A percentile compares a stretch with the other conserved stretches of the same genome.
Evolutionary conservation across 2,888 invertebrate genomes (phyloP).

Genomic region (Diaphora mendica): DNA sequence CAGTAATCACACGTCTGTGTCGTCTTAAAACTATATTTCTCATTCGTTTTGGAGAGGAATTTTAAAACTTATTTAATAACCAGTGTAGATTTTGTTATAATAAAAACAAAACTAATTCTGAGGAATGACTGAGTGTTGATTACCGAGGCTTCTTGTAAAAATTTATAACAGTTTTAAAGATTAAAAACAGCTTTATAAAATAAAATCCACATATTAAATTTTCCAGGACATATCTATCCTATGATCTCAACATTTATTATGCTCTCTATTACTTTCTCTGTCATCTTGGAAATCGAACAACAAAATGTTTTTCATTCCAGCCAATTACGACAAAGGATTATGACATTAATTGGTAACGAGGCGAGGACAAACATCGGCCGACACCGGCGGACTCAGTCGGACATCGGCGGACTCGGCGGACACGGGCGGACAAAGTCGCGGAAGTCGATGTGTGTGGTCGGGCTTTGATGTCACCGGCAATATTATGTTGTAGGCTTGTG

Average conservation of each 20-base stretch:
- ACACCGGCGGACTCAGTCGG: slow-evolving; percentile 49
- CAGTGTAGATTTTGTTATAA: not conserved
- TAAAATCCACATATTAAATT: not conserved
- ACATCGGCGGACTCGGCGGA: slow-evolving; percentile 40
- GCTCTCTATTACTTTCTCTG: not conserved
- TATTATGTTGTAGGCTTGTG: slow-evolving; percentile 18
- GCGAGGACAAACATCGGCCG: slow-evolving; percentile 26
- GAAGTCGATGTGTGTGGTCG: slow-evolving; percentile 75
- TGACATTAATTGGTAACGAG: slow-evolving; percentile 33
- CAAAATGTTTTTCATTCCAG: slow-evolving; percentile 16
- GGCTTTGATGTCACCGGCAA: slow-evolving; percentile 57
- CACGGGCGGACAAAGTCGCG: slow-evolving; percentile 54
- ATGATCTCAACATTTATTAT: not conserved
- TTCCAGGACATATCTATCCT: not conserved
- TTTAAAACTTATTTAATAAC: not conserved
- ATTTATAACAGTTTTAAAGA: too few species aligned
- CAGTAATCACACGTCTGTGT: not conserved
- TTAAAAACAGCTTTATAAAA: too few species aligned
- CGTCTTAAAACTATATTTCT: not conserved
- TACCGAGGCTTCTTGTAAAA: not conserved
- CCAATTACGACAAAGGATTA: slow-evolving; percentile 25
- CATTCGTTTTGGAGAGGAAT: not conserved
- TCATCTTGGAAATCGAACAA: slow-evolving; percentile 18
- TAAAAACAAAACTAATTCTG: not conserved
- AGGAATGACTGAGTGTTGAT: too few species aligned